phyloP scores from a whole-genome alignment of 64 coral and sea anemone species.

The Montipora capricornis region DNA sequence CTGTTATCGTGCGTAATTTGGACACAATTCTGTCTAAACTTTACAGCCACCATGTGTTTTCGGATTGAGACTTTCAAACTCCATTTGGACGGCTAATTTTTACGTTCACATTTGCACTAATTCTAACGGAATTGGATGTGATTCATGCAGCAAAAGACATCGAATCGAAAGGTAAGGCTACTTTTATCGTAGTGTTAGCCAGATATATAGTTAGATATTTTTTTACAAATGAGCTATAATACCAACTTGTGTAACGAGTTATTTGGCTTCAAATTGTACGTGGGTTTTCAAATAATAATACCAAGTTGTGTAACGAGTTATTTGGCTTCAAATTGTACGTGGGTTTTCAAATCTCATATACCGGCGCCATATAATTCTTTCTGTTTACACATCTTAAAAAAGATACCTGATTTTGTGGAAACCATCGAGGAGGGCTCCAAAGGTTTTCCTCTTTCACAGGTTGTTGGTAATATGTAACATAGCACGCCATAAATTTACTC shows the following conservation, averaged over 20 bases:
- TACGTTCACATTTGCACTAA: background rate
- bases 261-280: background rate
- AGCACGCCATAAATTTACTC: no score
- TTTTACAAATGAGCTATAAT: no score
- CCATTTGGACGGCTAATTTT: background rate
- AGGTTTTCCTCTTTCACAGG: background rate
- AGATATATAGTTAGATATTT: no score
- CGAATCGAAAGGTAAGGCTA: background rate
- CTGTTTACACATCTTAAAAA: slow-evolving; percentile 2
- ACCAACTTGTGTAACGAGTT: background rate
- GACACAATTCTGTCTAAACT: background rate
- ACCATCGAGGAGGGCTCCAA: background rate
- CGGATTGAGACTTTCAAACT: background rate
- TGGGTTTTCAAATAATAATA: background rate
- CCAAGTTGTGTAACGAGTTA: no score
- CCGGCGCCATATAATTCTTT: background rate
- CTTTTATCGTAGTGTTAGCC: background rate
- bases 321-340: no score
- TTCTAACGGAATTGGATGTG: background rate
- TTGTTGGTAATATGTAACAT: no score
- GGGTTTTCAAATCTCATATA: background rate
- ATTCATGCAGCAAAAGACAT: background rate
- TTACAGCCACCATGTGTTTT: background rate
- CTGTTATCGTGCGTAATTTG: background rate
- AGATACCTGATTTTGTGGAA: background rate